Evolutionary conservation across 1,140 invertebrate genomes (phyloP).

Genomic region (Bombus sibiricus): DNA sequence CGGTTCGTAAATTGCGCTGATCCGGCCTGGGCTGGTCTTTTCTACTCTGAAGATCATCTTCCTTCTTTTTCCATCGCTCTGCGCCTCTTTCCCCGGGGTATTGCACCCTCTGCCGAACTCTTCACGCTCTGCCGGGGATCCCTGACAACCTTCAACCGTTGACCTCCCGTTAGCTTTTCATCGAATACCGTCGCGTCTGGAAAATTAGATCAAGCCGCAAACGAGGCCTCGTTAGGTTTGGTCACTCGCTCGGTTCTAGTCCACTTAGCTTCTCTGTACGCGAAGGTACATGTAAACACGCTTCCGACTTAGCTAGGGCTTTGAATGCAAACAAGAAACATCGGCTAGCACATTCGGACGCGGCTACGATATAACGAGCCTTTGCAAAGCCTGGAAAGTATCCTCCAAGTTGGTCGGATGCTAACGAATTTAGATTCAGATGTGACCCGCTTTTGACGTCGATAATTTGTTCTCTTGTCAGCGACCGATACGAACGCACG

Average conservation of each 20-base stretch:
- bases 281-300: constrained; percentile 26
- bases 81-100: not conserved
- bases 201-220: constrained; percentile 61
- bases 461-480: not conserved
- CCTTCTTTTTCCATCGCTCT: not conserved
- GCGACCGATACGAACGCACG: not conserved
- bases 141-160: not conserved
- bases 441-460: not conserved
- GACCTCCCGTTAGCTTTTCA: constrained; percentile 11
- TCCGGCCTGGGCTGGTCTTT: constrained; percentile 38
- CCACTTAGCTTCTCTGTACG: constrained; percentile 12
- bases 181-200: constrained; percentile 20
- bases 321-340: constrained; percentile 31
- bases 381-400: not conserved
- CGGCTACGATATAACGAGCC: constrained; percentile 24
- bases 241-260: constrained; percentile 36
- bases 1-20: constrained; percentile 63
- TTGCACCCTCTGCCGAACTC: not conserved
- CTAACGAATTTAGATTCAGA: not conserved
- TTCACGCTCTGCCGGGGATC: not conserved
- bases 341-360: constrained; percentile 3
- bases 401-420: not conserved
- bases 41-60: not conserved
- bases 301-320: constrained; percentile 28
- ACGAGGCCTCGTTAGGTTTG: constrained; percentile 60